phyloP scores from a whole-genome alignment of 2,888 invertebrate genomes.

The Pandemis cinnamomeana region DNA sequence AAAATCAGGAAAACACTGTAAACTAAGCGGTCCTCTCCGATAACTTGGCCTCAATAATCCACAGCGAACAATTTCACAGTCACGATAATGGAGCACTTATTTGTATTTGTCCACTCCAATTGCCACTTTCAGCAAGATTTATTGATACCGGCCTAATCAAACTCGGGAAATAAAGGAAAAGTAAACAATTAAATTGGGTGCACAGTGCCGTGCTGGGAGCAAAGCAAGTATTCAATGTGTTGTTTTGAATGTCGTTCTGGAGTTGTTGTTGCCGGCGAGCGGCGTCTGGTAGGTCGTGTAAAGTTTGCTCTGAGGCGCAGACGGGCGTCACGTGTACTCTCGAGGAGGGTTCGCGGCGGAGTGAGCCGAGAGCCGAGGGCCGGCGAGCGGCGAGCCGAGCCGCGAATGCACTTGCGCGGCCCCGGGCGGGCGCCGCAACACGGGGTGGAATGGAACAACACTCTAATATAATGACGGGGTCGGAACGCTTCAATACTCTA shows the following conservation, averaged over 20 bases:
- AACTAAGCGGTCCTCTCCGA: slow-evolving; percentile 51
- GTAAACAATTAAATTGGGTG: slow-evolving; percentile 2
- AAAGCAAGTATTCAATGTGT: slow-evolving; percentile 1
- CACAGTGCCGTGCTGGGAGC: slow-evolving; percentile 11
- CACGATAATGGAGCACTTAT: slow-evolving; percentile 60
- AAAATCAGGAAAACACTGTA: slow-evolving; percentile 40
- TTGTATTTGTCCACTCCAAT: slow-evolving; percentile 65
- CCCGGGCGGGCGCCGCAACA: slow-evolving; percentile 64
- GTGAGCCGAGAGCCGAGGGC: slow-evolving; percentile 66
- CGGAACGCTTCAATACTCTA: slow-evolving; percentile 84
- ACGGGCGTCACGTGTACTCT: slow-evolving; percentile 55
- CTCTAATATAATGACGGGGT: slow-evolving; percentile 84
- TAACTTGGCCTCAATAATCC: slow-evolving; percentile 54
- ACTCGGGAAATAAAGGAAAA: slow-evolving; percentile 19
- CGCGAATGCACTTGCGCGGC: slow-evolving; percentile 46
- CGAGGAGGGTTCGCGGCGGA: slow-evolving; percentile 67
- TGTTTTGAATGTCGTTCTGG: slow-evolving; percentile 36
- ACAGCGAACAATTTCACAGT: slow-evolving; percentile 69
- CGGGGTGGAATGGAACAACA: slow-evolving; percentile 81
- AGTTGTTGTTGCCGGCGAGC: slow-evolving; percentile 50
- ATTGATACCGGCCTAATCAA: slow-evolving; percentile 41
- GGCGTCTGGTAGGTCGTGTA: slow-evolving; percentile 66
- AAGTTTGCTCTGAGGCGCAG: slow-evolving; percentile 67
- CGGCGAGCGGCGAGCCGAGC: slow-evolving; percentile 47
- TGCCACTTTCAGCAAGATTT: slow-evolving; percentile 65